Base-by-base conservation (phyloP, 1,140 invertebrate genomes). In the Listronotus oregonensis region DNA sequence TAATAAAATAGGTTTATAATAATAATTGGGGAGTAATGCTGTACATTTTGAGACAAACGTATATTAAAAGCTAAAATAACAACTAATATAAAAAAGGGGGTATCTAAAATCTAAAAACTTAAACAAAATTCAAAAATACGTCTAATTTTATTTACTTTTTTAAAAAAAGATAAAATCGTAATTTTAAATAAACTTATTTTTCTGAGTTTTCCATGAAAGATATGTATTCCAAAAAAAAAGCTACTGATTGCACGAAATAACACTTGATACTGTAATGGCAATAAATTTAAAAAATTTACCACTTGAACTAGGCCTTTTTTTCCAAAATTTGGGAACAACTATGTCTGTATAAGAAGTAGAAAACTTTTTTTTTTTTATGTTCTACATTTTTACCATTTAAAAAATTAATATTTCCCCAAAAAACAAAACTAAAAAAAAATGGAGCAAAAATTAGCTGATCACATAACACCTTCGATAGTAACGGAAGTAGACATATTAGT, bases 221-320 rank as follows among this genome's bases (percentile, higher is more conserved):
- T 92, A 93, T 49, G 85, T 88, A 78, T 96, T 96, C 94, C 94
- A n/a, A 96, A 69, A 91, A 81, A 3, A 96, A 68, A 40, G 92
- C 91, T 47, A 95, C 85, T 12, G 80, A 75, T 78, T 95, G 93
- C 10, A 89, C 90, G 70, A n/a, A 92, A 79, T 43, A 94, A 75
- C 40, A 94, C 89, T 82, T 94, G 89, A 80, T 92, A 90, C 31
- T 90, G 83, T 7, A 95, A 77, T 31, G 93, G 93, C 47, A 94
- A 81, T 70, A 92, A 82, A 57, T 88, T n/a, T n/a, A n/a, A 88
- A 78, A 96, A 96, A 79, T 96, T 96, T 0, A 89, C 72, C 32
- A 94, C 68, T 77, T 95, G 93, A 0, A 92, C 90, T 71, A 18
- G 93, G 93, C 93, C 93, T 96, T 6, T 95, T 69, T 84, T 88